phyloP scores from a whole-genome alignment of 2,113 vertebrate species.

The Propithecus coquereli region DNA sequence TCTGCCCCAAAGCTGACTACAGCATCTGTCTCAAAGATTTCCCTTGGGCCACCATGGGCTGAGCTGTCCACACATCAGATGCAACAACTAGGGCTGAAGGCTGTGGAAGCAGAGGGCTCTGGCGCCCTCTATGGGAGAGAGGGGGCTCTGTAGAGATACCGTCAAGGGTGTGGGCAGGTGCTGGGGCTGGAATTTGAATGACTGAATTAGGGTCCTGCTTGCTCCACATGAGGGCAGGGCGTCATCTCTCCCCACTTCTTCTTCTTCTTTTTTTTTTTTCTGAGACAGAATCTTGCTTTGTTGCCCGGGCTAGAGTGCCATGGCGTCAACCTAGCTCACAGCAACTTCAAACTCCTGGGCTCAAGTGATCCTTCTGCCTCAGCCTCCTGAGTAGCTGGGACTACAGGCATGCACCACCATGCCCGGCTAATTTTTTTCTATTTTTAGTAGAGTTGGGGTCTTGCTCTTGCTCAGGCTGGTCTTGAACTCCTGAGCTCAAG shows the following conservation, averaged over 20 bases:
- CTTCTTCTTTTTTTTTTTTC: too few relatives aligned
- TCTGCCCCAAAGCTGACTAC: background rate
- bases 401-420: too few relatives aligned
- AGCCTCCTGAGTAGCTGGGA: too few relatives aligned
- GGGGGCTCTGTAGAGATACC: background rate
- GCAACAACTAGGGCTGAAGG: background rate
- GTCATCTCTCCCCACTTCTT: background rate
- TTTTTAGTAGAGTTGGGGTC: too few relatives aligned
- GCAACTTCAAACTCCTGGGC: too few relatives aligned
- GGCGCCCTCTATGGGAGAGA: constrained; percentile 45
- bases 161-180: background rate
- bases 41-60: background rate
- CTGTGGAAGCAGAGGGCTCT: background rate
- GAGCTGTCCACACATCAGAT: background rate
- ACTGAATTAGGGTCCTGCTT: background rate
- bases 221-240: background rate
- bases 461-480: too few relatives aligned
- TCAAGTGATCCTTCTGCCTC: too few relatives aligned
- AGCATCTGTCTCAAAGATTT: background rate
- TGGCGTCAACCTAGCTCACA: too few relatives aligned
- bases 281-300: too few relatives aligned
- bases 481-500: too few relatives aligned
- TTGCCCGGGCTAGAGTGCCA: too few relatives aligned
- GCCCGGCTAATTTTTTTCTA: too few relatives aligned
- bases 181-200: background rate